These are phyloP conservation scores for Sepiola atlantica DNA, from an alignment of 2,888 invertebrate species.

Conservation along the genomic window DNA sequence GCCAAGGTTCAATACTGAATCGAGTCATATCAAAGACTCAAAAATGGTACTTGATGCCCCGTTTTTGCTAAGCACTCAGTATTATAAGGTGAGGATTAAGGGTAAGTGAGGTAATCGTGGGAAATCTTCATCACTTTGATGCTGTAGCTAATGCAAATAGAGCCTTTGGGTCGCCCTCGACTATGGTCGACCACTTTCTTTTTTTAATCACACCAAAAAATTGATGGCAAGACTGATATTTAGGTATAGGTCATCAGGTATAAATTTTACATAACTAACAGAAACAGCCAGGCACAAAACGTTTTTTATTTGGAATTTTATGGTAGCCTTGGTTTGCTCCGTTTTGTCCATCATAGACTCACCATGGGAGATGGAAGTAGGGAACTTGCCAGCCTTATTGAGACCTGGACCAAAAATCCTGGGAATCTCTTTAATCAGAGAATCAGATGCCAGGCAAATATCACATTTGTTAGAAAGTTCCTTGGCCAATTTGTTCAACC, in stretches of 20 bases:
- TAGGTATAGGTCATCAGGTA: conserved; percentile 94
- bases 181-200: too few relatives aligned
- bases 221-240: conserved; percentile 98
- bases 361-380: conserved; percentile 95
- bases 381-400: conserved; percentile 99
- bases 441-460: conserved; percentile 98
- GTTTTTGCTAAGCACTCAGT: too few relatives aligned
- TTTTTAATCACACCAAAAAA: conserved; percentile 99
- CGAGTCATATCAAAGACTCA: too few relatives aligned
- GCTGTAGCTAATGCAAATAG: too few relatives aligned
- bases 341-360: conserved; percentile 97
- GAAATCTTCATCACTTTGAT: too few relatives aligned
- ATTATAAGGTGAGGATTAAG: too few relatives aligned
- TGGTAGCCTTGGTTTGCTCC: conserved; percentile 98
- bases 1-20: too few relatives aligned
- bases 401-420: conserved; percentile 89
- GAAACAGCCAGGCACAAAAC: conserved; percentile 98
- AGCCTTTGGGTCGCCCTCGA: too few relatives aligned
- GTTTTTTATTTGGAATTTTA: conserved; percentile 99
- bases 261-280: conserved; percentile 97
- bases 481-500: conserved; percentile 99
- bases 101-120: too few relatives aligned
- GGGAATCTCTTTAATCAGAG: conserved; percentile 99
- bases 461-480: conserved; percentile 94
- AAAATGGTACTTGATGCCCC: too few relatives aligned